A percentile compares a stretch with the other conserved stretches of the same genome.
Evolutionary conservation across 2,888 invertebrate genomes (phyloP).

Genomic region (Terebella lapidaria): DNA sequence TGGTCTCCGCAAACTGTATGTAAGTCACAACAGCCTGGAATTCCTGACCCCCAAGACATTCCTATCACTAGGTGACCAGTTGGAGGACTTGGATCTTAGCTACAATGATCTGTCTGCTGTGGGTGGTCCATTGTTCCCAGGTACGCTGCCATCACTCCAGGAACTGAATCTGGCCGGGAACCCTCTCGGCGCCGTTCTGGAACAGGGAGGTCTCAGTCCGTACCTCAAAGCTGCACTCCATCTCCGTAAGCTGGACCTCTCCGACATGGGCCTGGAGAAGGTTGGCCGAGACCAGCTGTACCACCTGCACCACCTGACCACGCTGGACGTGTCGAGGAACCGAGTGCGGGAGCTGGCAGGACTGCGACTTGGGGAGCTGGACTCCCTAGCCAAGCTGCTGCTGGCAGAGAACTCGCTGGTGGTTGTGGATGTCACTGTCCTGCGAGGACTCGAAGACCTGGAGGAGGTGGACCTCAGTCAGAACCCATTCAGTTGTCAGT

Average conservation of each 20-base stretch:
- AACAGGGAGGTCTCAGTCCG: not conserved
- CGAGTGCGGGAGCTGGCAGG: constrained; percentile 15
- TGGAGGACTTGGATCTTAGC: constrained; percentile 17
- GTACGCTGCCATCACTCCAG: constrained; percentile 2
- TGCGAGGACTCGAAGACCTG: constrained; percentile 21
- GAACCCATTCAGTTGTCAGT: constrained; percentile 25
- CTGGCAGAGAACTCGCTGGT: constrained; percentile 21
- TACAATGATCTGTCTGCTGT: constrained; percentile 13
- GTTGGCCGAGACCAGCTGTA: constrained; percentile 4
- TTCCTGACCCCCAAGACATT: constrained; percentile 7
- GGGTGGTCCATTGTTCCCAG: not conserved
- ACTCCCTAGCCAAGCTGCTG: constrained; percentile 22
- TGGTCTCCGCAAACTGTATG: constrained; percentile 12
- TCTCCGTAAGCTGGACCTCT: not conserved
- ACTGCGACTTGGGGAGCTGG: constrained; percentile 11
- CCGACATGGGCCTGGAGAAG: constrained; percentile 4
- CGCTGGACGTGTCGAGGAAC: constrained; percentile 23
- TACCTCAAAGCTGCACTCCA: not conserved
- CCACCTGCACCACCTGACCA: constrained; percentile 21
- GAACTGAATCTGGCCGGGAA: constrained; percentile 13
- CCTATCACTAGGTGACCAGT: constrained; percentile 2
- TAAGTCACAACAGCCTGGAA: constrained; percentile 12
- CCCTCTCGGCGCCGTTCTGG: not conserved
- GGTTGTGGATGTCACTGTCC: constrained; percentile 16
- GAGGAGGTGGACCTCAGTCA: constrained; percentile 24